These are phyloP conservation scores for Halocaridina rubra DNA, from an alignment of 2,888 invertebrate species.

Conservation along the genomic window DNA sequence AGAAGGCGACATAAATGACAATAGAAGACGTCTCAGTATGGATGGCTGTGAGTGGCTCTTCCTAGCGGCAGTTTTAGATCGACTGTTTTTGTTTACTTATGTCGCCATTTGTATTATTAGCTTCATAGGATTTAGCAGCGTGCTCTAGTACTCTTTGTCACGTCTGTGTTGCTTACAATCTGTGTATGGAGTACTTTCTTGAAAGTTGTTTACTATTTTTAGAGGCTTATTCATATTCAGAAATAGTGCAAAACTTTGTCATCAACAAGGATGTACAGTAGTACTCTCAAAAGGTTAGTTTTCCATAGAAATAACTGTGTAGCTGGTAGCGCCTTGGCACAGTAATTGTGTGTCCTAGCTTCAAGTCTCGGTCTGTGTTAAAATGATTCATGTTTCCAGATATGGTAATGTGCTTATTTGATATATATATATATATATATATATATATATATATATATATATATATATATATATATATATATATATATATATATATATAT, in stretches of 20 bases:
- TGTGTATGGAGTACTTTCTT: too few relatives aligned
- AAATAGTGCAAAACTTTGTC: too few relatives aligned
- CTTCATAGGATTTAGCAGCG: background rate
- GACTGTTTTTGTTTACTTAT: slow-evolving; percentile 10
- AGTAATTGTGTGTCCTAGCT: too few relatives aligned
- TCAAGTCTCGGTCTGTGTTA: too few relatives aligned
- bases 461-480: background rate
- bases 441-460: too few relatives aligned
- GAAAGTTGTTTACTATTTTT: too few relatives aligned
- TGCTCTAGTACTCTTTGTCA: background rate
- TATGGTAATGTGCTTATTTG: background rate
- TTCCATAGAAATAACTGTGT: too few relatives aligned
- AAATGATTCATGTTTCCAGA: background rate
- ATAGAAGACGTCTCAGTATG: background rate
- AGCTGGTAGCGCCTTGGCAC: too few relatives aligned
- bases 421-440: background rate
- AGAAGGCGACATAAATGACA: background rate
- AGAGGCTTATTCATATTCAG: too few relatives aligned
- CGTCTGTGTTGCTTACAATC: too few relatives aligned
- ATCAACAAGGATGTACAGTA: too few relatives aligned
- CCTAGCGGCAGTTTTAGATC: slow-evolving; percentile 19
- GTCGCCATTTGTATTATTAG: slow-evolving; percentile 4
- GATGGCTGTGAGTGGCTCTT: slow-evolving; percentile 19
- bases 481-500: background rate
- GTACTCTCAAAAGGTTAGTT: too few relatives aligned